Percentiles rank a stretch among this genome's conserved stretches.
These are phyloP conservation scores for Ictalurus punctatus DNA, from an alignment of 2,113 vertebrate species.

Conservation along the genomic window DNA sequence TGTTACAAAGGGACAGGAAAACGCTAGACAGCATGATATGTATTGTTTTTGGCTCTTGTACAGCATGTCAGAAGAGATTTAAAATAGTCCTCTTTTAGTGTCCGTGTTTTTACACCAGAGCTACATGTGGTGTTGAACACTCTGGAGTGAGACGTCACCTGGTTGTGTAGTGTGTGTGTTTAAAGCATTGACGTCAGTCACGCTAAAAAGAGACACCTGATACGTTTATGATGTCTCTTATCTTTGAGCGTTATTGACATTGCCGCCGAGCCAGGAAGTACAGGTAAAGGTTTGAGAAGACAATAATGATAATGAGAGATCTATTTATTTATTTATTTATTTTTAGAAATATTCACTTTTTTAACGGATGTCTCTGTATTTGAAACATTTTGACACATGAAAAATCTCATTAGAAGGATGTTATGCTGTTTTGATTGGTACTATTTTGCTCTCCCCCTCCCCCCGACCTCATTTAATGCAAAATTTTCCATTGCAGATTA, in stretches of 20 bases:
- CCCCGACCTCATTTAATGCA: no score
- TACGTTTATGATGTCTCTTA: background rate
- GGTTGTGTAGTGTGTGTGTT: background rate
- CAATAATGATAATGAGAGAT: background rate
- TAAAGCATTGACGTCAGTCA: background rate
- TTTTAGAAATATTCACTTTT: no score
- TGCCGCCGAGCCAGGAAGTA: background rate
- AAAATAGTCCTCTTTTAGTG: background rate
- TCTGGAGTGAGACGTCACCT: background rate
- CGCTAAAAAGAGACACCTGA: background rate
- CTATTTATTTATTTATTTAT: no score
- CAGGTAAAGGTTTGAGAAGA: background rate
- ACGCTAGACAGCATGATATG: background rate
- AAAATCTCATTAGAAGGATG: background rate
- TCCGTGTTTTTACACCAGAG: background rate
- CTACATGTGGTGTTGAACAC: background rate
- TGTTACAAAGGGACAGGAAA: slow-evolving; percentile 7
- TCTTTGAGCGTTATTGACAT: background rate
- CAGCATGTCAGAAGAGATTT: background rate
- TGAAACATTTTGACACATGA: background rate
- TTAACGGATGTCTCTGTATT: no score
- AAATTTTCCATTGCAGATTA: no score
- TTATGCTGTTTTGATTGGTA: no score
- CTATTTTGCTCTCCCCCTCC: no score
- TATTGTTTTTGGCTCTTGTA: background rate